phyloP scores from a whole-genome alignment of 2,113 vertebrate species.

The Sula dactylatra region DNA sequence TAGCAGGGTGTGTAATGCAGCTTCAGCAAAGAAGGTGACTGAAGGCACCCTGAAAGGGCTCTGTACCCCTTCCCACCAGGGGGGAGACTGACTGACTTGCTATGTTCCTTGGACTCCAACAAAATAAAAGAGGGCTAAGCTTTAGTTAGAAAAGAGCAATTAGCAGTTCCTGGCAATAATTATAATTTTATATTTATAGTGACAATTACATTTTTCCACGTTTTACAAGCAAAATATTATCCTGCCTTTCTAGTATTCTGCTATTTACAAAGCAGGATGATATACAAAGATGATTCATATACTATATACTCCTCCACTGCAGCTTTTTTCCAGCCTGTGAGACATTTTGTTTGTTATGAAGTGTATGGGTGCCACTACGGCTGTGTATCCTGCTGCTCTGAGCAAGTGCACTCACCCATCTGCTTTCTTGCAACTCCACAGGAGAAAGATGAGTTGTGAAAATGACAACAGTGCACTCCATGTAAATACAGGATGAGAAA shows the following conservation, averaged over 20 bases:
- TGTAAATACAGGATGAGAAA: not conserved
- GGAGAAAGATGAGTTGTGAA: not conserved
- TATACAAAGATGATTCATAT: not conserved
- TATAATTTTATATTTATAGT: not conserved
- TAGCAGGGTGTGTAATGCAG: not conserved
- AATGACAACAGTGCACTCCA: not conserved
- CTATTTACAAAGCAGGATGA: not conserved
- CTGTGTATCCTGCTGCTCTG: not conserved
- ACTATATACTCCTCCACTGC: not conserved
- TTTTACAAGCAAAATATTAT: not conserved
- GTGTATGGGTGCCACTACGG: not conserved
- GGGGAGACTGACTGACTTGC: constrained; percentile 72
- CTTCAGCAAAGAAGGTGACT: not conserved
- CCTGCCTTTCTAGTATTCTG: not conserved
- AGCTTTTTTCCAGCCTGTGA: not conserved
- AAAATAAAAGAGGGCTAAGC: constrained; percentile 75
- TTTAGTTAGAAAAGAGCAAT: not conserved
- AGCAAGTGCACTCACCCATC: not conserved
- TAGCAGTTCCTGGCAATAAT: not conserved
- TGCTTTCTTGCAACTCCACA: not conserved
- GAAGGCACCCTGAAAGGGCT: not conserved
- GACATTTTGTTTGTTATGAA: not conserved
- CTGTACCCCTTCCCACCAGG: constrained; percentile 37
- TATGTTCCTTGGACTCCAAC: constrained; percentile 77
- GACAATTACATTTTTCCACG: not conserved